Conservation (phyloP, 2,113 vertebrate species). For the Sander vitreus region DNA sequence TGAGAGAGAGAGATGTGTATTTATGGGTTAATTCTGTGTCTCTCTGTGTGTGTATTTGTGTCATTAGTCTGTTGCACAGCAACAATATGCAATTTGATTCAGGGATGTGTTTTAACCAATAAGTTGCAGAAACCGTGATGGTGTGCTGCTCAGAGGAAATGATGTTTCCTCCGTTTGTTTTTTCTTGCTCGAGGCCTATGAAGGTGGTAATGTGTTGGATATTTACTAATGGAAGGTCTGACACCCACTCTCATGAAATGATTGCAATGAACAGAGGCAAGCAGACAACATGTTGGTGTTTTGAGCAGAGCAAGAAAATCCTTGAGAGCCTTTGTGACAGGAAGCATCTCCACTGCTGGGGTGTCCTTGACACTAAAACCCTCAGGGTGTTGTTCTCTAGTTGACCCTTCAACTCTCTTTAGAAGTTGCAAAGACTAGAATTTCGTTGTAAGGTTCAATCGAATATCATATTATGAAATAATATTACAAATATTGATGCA, state of each 20-base stretch:
- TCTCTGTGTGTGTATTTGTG: no score
- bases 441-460: neutral
- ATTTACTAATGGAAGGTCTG: neutral
- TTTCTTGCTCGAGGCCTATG: neutral
- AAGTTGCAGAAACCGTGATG: neutral
- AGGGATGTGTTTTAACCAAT: neutral
- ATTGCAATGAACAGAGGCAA: neutral
- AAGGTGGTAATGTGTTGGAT: neutral
- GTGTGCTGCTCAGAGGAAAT: neutral
- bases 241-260: slow-evolving; percentile 1
- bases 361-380: neutral
- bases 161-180: neutral
- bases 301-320: slow-evolving; percentile 3
- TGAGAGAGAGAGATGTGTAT: no score
- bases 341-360: slow-evolving; percentile 1
- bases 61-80: no score
- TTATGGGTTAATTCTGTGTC: no score
- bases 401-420: slow-evolving; percentile 3
- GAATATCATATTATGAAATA: neutral
- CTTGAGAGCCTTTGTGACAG: neutral
- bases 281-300: neutral
- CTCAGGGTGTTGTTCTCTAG: neutral
- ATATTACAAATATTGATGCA: neutral
- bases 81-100: slow-evolving; percentile 6
- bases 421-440: neutral